Base-by-base conservation (phyloP, 37 sponge, comb jelly and placozoan genomes). In the Spongilla lacustris region DNA sequence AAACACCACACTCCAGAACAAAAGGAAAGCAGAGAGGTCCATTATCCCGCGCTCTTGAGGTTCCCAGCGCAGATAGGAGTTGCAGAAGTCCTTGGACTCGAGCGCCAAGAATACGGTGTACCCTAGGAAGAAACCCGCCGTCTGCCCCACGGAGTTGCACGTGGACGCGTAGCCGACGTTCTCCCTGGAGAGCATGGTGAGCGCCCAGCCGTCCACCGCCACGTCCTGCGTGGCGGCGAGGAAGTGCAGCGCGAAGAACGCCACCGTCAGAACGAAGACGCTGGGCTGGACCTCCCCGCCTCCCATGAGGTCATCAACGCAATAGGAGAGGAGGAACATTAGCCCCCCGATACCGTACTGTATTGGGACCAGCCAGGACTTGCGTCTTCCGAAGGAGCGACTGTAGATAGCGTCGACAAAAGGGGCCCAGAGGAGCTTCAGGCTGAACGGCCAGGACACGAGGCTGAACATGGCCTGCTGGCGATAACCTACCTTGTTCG, bases 381-480 rank as follows among this genome's bases (percentile, higher is more conserved):
- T 98, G 50, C 99, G 78, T 19, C 99, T 81, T 0, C 99, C 99
- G 35, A 98, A 78, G 12, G 81, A 75, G 2, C 73, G 73, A 66
- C 83, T 93, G 85, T 95, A 98, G 41, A 94, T 25, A 11, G 89
- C 75, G 77, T 98, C 99, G 0, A 98, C 99, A 6, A 98, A 49
- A 1, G 99, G 99, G 0, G 99, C 99, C 97, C 97, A 98, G 10
- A 98, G 89, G n/a, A 98, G 92, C 89, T 98, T 98, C 26, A 94
- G 36, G 58, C 89, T 93, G 81, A 96, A 96, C 14, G 94, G 96
- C 97, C 97, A 97, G 33, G 86, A 80, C 19, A 93, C 95, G 50
- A 97, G 68, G 71, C 93, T 93, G 79, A 97, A 97, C 25, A 93
- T 35, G 5, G 97, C 97, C 66, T 98, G 99, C 50, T 96, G 88